Base-by-base conservation (phyloP, 1,140 invertebrate species). In the Atta cephalotes region DNA sequence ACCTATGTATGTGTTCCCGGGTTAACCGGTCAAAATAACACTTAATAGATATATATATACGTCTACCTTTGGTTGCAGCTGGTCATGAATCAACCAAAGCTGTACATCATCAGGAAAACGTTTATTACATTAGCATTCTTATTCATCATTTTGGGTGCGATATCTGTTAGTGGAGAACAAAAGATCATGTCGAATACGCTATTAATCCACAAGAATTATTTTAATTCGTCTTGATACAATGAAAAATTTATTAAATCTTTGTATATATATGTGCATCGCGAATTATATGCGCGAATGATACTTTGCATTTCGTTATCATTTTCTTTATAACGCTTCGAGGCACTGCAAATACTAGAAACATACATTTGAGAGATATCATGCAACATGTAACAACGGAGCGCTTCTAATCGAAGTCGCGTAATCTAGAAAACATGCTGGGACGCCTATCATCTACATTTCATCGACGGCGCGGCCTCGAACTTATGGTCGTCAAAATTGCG, bases 381-480 rank as follows among this genome's bases (percentile, higher is more conserved):
- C 72, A 88, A 60, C 49, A 60, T 25, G 53, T 87, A 82, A 72
- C 71, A 60, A 78, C 60, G 77, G 7, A 76, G 39, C 60, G 25
- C 53, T 60, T 12, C 45, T 87, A 89, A 85, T 89, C 85, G 79
- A 80, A 87, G 66, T 87, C 63, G 76, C 87, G 82, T 86, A 89
- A 89, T 89, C 77, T 77, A 58, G 65, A 53, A 60, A 85, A 58
- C 49, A 66, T 31, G 45, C 49, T 60, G 9, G 51, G 49, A 70
- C 77, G 63, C 3, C 81, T 60, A 18, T 62, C 21, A 77, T 89
- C 62, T 87, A 80, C 79, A 85, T 89, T 87, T 85, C 53, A 89
- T 89, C 85, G 74, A 49, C 28, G 79, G 58, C 63, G 53, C 16
- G 72, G 10, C 72, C 74, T 63, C 62, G 51, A 62, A 79, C 58